Percentiles rank a stretch among this genome's conserved stretches.
phyloP scores from a whole-genome alignment of 2,113 vertebrate genomes.

The Eublepharis macularius region DNA sequence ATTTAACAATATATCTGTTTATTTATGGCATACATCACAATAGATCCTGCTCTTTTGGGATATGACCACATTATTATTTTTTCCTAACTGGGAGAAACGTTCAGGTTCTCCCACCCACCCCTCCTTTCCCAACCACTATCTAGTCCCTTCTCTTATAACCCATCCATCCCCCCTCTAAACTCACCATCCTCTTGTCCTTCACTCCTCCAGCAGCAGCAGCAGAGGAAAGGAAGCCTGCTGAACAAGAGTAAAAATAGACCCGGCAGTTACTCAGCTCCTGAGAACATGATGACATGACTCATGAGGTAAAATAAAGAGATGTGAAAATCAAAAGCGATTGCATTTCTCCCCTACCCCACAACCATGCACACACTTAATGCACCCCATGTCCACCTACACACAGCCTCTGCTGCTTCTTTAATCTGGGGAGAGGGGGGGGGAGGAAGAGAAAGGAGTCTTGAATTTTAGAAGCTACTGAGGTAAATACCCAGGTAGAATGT shows the following conservation, averaged over 20 bases:
- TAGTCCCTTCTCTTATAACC: slow-evolving; percentile 33
- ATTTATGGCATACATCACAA: slow-evolving; percentile 47
- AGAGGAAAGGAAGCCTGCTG: slow-evolving; percentile 75
- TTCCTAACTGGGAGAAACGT: slow-evolving; percentile 53
- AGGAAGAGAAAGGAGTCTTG: background rate
- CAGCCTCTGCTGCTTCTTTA: background rate
- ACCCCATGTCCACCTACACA: background rate
- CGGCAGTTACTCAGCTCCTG: slow-evolving; percentile 80
- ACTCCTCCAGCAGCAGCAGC: slow-evolving; percentile 26
- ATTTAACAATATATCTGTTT: slow-evolving; percentile 43
- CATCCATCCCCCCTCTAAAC: slow-evolving; percentile 51
- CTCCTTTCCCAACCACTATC: slow-evolving; percentile 34
- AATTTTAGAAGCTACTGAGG: background rate
- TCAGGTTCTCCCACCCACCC: slow-evolving; percentile 38
- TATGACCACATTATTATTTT: slow-evolving; percentile 65
- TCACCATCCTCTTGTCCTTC: slow-evolving; percentile 68
- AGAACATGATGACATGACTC: slow-evolving; percentile 79
- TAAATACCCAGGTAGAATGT: background rate
- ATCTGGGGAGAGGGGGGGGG: background rate
- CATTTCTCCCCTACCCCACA: background rate
- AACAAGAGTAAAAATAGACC: slow-evolving; percentile 80
- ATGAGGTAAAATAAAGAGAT: slow-evolving; percentile 71
- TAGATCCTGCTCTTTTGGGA: slow-evolving; percentile 73
- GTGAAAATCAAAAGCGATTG: slow-evolving; percentile 55
- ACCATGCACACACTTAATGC: background rate